Conservation (phyloP, 2,888 invertebrate genomes). For the Clanis bilineata region DNA sequence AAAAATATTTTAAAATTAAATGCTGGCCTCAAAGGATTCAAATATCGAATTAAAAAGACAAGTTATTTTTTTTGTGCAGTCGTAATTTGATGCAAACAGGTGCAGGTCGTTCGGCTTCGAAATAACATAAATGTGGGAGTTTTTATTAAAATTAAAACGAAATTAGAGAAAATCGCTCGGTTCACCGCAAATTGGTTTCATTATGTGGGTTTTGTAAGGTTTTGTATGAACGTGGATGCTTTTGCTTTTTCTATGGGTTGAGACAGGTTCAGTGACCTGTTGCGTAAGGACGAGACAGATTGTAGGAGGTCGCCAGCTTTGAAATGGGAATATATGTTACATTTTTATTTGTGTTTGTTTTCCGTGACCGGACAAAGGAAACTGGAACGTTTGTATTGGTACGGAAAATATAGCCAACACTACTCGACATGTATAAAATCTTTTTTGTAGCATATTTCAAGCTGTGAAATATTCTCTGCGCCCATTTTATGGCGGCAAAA, state of each 20-base stretch:
- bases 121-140: slow-evolving; percentile 36
- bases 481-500: neutral
- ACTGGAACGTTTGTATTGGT: slow-evolving; percentile 10
- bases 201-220: slow-evolving; percentile 16
- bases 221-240: slow-evolving; percentile 12
- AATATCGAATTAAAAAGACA: neutral
- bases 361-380: slow-evolving; percentile 12
- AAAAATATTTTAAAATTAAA: neutral
- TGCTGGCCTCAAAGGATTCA: neutral
- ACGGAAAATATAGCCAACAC: neutral
- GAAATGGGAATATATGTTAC: slow-evolving; percentile 11
- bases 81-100: slow-evolving; percentile 60
- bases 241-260: slow-evolving; percentile 13
- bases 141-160: slow-evolving; percentile 65
- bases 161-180: slow-evolving; percentile 66
- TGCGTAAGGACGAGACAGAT: slow-evolving; percentile 9
- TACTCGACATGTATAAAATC: slow-evolving; percentile 4
- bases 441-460: neutral
- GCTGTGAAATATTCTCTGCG: neutral
- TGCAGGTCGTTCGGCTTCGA: slow-evolving; percentile 37
- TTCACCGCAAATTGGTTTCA: slow-evolving; percentile 57
- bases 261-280: slow-evolving; percentile 8
- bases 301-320: slow-evolving; percentile 5
- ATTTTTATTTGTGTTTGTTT: slow-evolving; percentile 12
- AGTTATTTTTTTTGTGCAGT: neutral